Base-by-base conservation (phyloP, 2,797 vertebrate genomes). In the Clarias fuscus region DNA sequence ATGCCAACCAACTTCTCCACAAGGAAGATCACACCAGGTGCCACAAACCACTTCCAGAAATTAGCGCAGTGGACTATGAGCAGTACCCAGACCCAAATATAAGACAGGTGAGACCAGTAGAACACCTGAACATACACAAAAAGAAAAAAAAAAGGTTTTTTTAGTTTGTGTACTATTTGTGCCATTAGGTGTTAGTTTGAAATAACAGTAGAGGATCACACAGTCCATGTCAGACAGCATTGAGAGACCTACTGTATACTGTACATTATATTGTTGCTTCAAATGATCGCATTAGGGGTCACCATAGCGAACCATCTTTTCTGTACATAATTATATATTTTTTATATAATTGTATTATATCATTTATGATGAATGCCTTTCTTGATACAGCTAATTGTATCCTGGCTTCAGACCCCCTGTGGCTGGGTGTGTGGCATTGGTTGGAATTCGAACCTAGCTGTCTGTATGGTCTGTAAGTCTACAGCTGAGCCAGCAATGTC, bases 21-120 rank as follows among this genome's bases (percentile, higher is more conserved):
- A 37, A 94, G n/a, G 18, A 98, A 97, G 3, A 96, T 22, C 43
- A 95, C 78, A 1, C 97, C 97, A 0, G 97, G 97, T 17, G 94
- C 92, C 22, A 94, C 87, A 40, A 98, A 97, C 97, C 97, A 98
- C 93, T 97, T 98, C 97, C 97, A 99, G 92, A 99, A 98, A 89
- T 96, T 96, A 18, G 97, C 95, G 30, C 95, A 96, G 0, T 98
- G 98, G 15, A 98, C 64, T 30, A 97, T 88, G 17, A 98, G 93
- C 89, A 98, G 95, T 72, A 90, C 81, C 97, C 96, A 97, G 78
- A 97, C 90, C 76, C 88, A 92, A 72, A 98, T 84, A 37, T 97
- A 98, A 83, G 92, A 96, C 84, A 98, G 94, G 86, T 98, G 97
- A 17, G 96, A 97, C 97, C 97, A 98, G 91, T 97, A 98, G 91